A percentile compares a stretch with the other conserved stretches of the same genome.
Evolutionary conservation across 1,140 invertebrate genomes (phyloP).

Genomic region (Bombyx mandarina): DNA sequence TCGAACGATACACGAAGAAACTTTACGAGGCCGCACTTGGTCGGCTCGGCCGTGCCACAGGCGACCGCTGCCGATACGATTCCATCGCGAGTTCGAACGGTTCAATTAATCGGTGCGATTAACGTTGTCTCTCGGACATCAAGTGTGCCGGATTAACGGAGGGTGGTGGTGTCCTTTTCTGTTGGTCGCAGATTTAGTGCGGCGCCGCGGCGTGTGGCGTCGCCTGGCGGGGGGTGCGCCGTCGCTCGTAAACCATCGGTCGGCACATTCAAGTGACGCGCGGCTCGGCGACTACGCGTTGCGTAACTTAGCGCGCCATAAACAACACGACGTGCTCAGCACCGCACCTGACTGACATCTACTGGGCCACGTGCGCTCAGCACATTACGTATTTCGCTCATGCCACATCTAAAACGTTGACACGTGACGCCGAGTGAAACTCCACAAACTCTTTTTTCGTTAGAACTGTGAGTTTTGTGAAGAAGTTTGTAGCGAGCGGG

Average conservation of each 20-base stretch:
- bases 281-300: constrained; percentile 66
- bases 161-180: constrained; percentile 62
- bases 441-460: constrained; percentile 37
- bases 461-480: constrained; percentile 62
- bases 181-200: constrained; percentile 66
- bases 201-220: constrained; percentile 63
- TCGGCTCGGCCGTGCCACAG: constrained; percentile 48
- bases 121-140: constrained; percentile 58
- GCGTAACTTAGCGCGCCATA: constrained; percentile 64
- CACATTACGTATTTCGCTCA: constrained; percentile 64
- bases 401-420: constrained; percentile 57
- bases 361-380: constrained; percentile 47
- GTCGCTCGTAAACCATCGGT: constrained; percentile 70
- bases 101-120: constrained; percentile 65
- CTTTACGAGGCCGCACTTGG: constrained; percentile 67
- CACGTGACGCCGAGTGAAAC: constrained; percentile 65
- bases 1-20: constrained; percentile 71
- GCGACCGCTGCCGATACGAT: constrained; percentile 51
- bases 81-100: constrained; percentile 48
- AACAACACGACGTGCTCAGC: constrained; percentile 57
- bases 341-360: constrained; percentile 35
- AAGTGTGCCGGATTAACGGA: constrained; percentile 57
- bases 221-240: constrained; percentile 52
- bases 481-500: constrained; percentile 48
- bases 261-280: constrained; percentile 71